phyloP scores from a whole-genome alignment of 2,113 vertebrate genomes.

The Gymnocephalus cernua region DNA sequence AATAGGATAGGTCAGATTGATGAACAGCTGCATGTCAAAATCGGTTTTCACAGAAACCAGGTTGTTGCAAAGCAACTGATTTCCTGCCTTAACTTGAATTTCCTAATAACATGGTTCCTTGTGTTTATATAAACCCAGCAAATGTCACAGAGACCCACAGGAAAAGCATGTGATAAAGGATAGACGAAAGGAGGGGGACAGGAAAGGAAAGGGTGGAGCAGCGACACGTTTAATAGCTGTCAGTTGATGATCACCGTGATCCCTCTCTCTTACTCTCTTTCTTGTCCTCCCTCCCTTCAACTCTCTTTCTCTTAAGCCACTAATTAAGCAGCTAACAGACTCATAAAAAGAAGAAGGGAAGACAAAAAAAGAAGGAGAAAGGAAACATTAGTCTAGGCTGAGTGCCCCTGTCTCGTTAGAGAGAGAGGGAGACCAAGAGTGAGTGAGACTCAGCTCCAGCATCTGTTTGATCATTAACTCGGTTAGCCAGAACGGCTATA shows the following conservation, averaged over 20 bases:
- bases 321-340: conserved; percentile 71
- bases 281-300: conserved; percentile 21
- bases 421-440: conserved; percentile 36
- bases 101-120: background rate
- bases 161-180: conserved; percentile 18
- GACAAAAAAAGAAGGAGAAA: conserved; percentile 64
- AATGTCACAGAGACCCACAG: background rate
- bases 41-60: background rate
- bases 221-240: conserved; percentile 31
- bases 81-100: background rate
- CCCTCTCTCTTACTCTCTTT: background rate
- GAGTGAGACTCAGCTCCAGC: conserved; percentile 47
- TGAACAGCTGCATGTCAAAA: background rate
- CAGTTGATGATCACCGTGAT: conserved; percentile 47
- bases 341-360: conserved; percentile 51
- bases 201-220: background rate
- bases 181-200: background rate
- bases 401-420: conserved; percentile 72
- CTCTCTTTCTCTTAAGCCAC: conserved; percentile 38
- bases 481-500: conserved; percentile 51
- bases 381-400: conserved; percentile 74
- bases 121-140: background rate
- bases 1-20: background rate
- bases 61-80: background rate
- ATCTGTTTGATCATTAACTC: conserved; percentile 78